Evolutionary conservation across 1,140 invertebrate genomes (phyloP), one percentile per base, ranked within the genome.

Genomic region (Phortica variegata): DNA sequence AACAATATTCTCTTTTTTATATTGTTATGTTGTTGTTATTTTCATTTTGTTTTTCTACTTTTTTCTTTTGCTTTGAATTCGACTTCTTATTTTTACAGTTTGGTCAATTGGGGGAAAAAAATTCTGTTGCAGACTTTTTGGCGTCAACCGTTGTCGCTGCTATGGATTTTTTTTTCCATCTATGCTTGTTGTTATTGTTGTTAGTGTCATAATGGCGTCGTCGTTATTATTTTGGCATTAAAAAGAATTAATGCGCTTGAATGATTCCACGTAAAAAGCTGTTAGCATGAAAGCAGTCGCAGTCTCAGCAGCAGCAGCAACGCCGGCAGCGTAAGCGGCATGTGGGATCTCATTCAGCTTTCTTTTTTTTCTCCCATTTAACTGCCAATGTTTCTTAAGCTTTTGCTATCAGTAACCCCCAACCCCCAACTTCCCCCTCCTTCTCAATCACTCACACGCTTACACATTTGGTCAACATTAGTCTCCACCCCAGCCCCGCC

Each of bases 181-280:
- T 20, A n/a, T 40, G 42, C 42, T 41, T 43, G 43, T n/a, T 50
- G 26, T 19, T 23, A 13, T 34, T 31, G 45, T 18, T 59, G 47
- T 50, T 50, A 51, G 52, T 54, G 63, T 63, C 63, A 68, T 66
- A 66, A 66, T 66, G 63, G 63, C 63, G 63, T 66, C 63, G 63
- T 66, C 63, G 63, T 66, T 66, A 66, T 66, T 66, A 66, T 66
- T 68, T 68, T 53, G 63, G 63, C 63, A 68, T 68, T 68, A 68
- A 68, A 66, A 68, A 68, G 63, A 68, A 68, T 68, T 68, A 68
- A 68, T 68, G 68, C 63, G 63, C 63, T 68, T 68, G 60, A 69
- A 58, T 68, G 56, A 60, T 52, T 58, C 56, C 46, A 68, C 63
- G 63, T 68, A 65, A 68, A 63, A 58, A 68, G 62, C 68, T 68